Percentiles rank a stretch among this genome's conserved stretches.
These are phyloP conservation scores for Volucella zonaria DNA, from an alignment of 2,888 invertebrate species.

Conservation along the genomic window DNA sequence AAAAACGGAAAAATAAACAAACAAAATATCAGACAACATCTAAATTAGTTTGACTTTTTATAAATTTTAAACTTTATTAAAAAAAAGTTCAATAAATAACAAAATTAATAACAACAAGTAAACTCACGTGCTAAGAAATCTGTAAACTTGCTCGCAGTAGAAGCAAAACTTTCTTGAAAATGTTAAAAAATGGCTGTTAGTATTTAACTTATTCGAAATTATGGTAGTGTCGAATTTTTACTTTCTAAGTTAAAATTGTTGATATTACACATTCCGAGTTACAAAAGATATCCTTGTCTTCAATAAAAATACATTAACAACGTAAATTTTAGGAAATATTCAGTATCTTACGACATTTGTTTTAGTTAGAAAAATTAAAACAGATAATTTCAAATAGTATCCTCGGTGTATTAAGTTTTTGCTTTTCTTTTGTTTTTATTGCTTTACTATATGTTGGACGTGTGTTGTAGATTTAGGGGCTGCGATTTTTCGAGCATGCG, in stretches of 20 bases:
- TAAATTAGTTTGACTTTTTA: slow-evolving; percentile 65
- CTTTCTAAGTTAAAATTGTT: slow-evolving; percentile 45
- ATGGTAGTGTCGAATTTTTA: slow-evolving; percentile 43
- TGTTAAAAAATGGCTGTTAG: slow-evolving; percentile 74
- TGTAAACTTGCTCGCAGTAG: slow-evolving; percentile 74
- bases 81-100: slow-evolving; percentile 75
- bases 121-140: slow-evolving; percentile 76
- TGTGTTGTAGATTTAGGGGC: slow-evolving; percentile 56
- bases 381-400: slow-evolving; percentile 33
- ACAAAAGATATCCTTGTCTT: slow-evolving; percentile 30
- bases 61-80: slow-evolving; percentile 70
- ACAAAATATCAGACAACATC: slow-evolving; percentile 65
- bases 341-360: slow-evolving; percentile 29
- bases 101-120: slow-evolving; percentile 75
- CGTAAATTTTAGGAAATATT: slow-evolving; percentile 29
- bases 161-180: slow-evolving; percentile 61
- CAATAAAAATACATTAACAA: slow-evolving; percentile 48
- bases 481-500: slow-evolving; percentile 87
- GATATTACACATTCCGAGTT: slow-evolving; percentile 35
- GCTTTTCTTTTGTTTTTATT: slow-evolving; percentile 54
- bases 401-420: slow-evolving; percentile 40
- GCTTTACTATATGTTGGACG: slow-evolving; percentile 66
- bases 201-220: slow-evolving; percentile 73
- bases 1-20: slow-evolving; percentile 35
- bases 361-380: slow-evolving; percentile 44